Conservation (phyloP, 2,113 vertebrate genomes). For the Crotophaga sulcirostris region DNA sequence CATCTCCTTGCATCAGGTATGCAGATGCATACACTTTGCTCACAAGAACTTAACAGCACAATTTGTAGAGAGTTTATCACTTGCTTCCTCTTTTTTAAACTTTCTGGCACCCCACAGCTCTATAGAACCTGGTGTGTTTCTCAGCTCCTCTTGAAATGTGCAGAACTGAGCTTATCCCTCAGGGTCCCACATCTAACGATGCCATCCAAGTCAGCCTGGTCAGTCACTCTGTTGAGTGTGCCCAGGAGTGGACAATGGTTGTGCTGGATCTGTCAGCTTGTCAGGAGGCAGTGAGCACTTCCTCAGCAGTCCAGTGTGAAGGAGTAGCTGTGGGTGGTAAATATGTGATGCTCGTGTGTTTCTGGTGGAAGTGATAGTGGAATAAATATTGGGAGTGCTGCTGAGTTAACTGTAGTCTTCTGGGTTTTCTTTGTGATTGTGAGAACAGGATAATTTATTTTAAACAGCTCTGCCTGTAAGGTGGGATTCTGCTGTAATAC, state of each 20-base stretch:
- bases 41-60: neutral
- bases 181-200: neutral
- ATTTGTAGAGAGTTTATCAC: neutral
- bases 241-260: accelerated
- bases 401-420: neutral
- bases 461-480: neutral
- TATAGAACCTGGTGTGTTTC: neutral
- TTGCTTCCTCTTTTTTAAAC: neutral
- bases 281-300: neutral
- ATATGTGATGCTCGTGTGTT: accelerated
- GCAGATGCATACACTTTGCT: neutral
- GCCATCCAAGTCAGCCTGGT: too few species aligned
- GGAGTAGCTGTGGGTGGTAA: neutral
- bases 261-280: too few species aligned
- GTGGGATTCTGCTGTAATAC: neutral
- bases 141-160: neutral
- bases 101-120: neutral
- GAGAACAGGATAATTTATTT: neutral
- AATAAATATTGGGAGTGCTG: neutral
- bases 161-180: neutral
- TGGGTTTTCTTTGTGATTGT: neutral
- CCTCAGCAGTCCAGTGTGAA: accelerated
- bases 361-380: neutral
- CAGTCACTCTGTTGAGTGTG: neutral
- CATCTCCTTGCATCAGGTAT: conserved; percentile 93